A percentile compares a stretch with the other conserved stretches of the same genome.
Evolutionary conservation across 2,113 vertebrate species (phyloP).

Genomic region (Ia io): DNA sequence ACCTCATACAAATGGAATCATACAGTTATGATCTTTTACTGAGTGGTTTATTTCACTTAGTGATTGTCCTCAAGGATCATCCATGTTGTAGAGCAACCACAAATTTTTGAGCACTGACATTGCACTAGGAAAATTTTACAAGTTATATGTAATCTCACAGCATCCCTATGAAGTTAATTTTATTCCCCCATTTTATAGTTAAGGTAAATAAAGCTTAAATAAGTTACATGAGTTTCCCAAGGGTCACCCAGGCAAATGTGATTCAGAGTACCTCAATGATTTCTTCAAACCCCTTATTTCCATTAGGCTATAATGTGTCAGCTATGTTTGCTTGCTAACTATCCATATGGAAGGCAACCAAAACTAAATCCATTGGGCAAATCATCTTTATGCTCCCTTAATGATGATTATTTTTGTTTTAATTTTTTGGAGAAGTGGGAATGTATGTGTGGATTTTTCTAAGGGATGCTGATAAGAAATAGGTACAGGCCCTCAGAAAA

Average conservation of each 20-base stretch:
- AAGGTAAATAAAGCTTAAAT: neutral
- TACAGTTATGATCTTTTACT: neutral
- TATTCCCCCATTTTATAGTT: neutral
- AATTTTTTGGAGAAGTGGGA: neutral
- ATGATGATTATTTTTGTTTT: slow-evolving; percentile 33
- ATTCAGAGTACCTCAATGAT: neutral
- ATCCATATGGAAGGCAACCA: neutral
- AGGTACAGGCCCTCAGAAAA: neutral
- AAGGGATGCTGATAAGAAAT: slow-evolving; percentile 40
- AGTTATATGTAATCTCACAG: neutral
- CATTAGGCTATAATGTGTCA: neutral
- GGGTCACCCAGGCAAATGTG: neutral
- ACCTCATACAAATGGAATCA: too few species aligned
- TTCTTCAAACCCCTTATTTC: slow-evolving; percentile 4
- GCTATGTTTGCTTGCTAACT: neutral
- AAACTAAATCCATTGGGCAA: neutral
- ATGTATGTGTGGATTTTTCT: neutral
- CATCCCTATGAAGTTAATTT: neutral
- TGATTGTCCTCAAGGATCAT: neutral
- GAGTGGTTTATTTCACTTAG: neutral
- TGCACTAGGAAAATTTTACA: neutral
- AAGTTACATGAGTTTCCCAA: slow-evolving; percentile 17
- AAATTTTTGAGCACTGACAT: neutral
- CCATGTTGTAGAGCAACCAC: neutral
- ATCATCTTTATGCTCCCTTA: neutral